Base-by-base conservation (phyloP, 2,888 invertebrate genomes). In the Apomyelois bistriatella region DNA sequence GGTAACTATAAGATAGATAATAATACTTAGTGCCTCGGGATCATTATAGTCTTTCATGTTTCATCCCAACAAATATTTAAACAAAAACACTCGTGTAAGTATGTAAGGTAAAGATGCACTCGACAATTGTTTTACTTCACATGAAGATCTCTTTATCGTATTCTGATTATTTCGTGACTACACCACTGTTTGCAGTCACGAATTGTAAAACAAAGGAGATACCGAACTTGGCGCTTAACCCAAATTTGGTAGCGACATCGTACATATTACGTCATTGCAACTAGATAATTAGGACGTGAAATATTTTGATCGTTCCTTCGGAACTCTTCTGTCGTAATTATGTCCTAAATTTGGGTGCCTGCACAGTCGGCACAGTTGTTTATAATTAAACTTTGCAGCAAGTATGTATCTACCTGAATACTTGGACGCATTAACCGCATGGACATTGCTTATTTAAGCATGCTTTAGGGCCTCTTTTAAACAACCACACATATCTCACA, bases 141-240 rank as follows among this genome's bases (percentile, higher is more conserved):
- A 37, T 49, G 37, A 49, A 37, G 22, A 38, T 28, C 22, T 38
- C 28, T 38, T 22, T 38, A 38, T 48, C 36, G 22, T 9, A 40
- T 32, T 28, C 48, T 41, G 41, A 51, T 54, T 48, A 52, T 57
- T 59, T 52, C 59, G 56, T 62, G 57, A 57, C 57, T 58, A 37
- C 22, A 47, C 36, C 42, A 54, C 55, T 53, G 52, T 55, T 54
- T 53, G 54, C 32, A 60, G 56, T 59, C 64, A 60, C 56, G 56
- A 56, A 55, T 48, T 52, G 37, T 53, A 50, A 59, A 64, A 62
- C 62, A 60, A 62, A 61, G 57, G 59, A 62, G 58, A 54, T 58
- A 59, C 59, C 58, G 46, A 48, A 48, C 46, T 48, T 37, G 28
- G 38, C 42, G 47, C 36, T 37, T 57, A 60, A 56, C 57, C 59